phyloP scores from a whole-genome alignment of 2,113 vertebrate species.

The Riparia riparia region DNA sequence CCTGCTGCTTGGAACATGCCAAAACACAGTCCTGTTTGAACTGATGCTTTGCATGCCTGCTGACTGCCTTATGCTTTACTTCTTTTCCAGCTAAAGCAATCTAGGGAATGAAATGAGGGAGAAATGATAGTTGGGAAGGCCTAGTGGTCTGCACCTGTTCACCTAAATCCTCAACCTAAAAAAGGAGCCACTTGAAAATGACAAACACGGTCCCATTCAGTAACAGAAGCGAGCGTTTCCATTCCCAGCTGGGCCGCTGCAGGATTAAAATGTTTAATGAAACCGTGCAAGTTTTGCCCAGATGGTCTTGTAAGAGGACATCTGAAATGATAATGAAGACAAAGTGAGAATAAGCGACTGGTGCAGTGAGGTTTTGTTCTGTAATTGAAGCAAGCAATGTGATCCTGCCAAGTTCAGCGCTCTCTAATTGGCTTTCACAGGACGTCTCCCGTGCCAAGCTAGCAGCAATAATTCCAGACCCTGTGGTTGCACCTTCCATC shows the following conservation, averaged over 20 bases:
- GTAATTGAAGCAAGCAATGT: neutral
- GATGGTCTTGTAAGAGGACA: neutral
- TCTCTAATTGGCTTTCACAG: constrained; percentile 76
- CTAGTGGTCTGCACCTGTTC: constrained; percentile 47
- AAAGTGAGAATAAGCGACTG: neutral
- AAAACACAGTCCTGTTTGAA: neutral
- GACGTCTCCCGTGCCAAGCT: constrained; percentile 97
- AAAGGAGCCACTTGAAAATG: neutral
- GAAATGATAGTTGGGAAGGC: constrained; percentile 15
- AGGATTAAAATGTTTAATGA: neutral
- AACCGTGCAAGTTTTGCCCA: neutral
- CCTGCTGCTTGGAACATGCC: neutral
- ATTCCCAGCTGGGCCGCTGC: neutral
- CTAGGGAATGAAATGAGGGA: constrained; percentile 37
- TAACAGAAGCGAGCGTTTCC: neutral
- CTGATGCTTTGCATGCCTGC: neutral
- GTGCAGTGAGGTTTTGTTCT: neutral
- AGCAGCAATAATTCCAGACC: constrained; percentile 90
- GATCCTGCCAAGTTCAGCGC: constrained; percentile 31
- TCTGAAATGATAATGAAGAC: neutral
- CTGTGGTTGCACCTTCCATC: constrained; percentile 91
- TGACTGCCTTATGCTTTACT: neutral
- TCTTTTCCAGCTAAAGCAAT: neutral
- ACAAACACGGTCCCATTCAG: accelerated
- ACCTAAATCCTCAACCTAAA: neutral